Evolutionary conservation across 2,797 vertebrate genomes (phyloP).

Genomic region (Xenops minutus): DNA sequence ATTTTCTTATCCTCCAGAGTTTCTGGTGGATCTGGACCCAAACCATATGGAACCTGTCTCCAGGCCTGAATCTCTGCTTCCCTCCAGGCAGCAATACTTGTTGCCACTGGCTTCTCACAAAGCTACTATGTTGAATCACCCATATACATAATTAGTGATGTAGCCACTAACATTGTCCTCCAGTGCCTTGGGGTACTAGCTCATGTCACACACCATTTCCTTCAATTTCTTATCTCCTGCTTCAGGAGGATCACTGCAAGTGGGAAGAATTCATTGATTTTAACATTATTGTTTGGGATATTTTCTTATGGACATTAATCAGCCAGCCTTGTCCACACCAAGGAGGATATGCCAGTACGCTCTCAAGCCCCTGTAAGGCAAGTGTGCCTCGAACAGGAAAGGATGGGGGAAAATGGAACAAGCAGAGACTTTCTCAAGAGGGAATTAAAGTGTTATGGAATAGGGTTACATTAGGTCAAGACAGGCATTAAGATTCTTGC

Average conservation of each 20-base stretch:
- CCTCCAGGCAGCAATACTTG: fast-evolving
- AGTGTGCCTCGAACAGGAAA: not conserved
- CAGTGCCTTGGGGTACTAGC: not conserved
- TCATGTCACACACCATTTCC: fast-evolving
- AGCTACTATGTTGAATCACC: not conserved
- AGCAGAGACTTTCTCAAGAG: not conserved
- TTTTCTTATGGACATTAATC: not conserved
- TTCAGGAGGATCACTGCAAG: not conserved
- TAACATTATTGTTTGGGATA: not conserved
- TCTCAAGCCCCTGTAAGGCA: not conserved
- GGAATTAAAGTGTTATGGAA: not conserved
- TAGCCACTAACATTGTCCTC: not conserved
- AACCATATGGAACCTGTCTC: not conserved
- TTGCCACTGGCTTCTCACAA: not conserved
- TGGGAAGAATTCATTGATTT: not conserved
- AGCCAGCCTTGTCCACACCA: not conserved
- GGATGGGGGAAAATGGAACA: not conserved
- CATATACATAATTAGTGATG: fast-evolving
- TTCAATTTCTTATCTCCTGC: not conserved
- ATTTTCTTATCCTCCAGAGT: not conserved
- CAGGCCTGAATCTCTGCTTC: not conserved
- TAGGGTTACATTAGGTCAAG: not conserved
- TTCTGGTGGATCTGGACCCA: not conserved
- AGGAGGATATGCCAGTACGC: not conserved
- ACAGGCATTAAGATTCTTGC: not conserved